These are phyloP conservation scores for Oppia nitens DNA, from an alignment of 1,140 invertebrate genomes.

Conservation along the genomic window DNA sequence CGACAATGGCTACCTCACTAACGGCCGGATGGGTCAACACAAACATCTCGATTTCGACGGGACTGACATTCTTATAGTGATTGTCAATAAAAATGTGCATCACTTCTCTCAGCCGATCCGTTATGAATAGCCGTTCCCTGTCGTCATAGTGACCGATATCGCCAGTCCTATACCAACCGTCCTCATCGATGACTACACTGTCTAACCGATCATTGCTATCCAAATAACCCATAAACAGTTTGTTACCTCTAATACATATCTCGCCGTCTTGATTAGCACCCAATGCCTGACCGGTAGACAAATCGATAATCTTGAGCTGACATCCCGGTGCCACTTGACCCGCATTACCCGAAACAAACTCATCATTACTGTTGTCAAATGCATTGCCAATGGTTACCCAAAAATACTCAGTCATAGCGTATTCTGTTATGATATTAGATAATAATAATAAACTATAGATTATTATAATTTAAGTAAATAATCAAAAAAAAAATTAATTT, in stretches of 20 bases:
- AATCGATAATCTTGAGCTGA: neutral
- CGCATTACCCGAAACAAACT: neutral
- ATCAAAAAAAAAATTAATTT: no score
- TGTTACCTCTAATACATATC: neutral
- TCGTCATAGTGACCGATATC: conserved; percentile 28
- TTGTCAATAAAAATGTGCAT: neutral
- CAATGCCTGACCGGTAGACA: neutral
- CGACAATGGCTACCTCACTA: neutral
- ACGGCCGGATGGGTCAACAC: neutral
- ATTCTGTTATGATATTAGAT: no score
- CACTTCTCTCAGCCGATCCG: conserved; percentile 19
- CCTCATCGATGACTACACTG: conserved; percentile 28
- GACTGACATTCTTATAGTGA: neutral
- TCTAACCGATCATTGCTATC: conserved; percentile 25
- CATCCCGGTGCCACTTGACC: neutral
- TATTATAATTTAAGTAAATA: no score
- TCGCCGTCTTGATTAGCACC: neutral
- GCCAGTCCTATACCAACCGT: conserved; percentile 34
- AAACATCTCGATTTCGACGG: neutral
- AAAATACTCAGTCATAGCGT: neutral
- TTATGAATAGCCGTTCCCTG: conserved; percentile 20
- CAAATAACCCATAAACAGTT: neutral
- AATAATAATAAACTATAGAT: no score
- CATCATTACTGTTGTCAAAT: neutral
- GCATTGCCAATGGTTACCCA: neutral